These are phyloP conservation scores for Kuschelorhynchus macadamiae DNA, from an alignment of 2,888 invertebrate species.

Conservation along the genomic window DNA sequence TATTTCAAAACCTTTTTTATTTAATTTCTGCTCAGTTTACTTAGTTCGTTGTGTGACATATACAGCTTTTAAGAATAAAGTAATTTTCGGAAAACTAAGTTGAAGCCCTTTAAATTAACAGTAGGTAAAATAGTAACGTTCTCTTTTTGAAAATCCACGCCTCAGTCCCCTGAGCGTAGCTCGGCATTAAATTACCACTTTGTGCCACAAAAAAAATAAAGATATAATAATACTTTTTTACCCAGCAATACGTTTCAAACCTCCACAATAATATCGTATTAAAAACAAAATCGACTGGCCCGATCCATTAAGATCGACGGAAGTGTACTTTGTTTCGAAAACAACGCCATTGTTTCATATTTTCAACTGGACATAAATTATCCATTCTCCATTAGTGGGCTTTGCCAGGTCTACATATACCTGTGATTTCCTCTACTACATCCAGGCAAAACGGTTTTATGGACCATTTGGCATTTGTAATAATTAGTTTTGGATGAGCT, in stretches of 20 bases:
- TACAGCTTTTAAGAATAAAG: too few relatives aligned
- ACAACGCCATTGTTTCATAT: slow-evolving; percentile 28
- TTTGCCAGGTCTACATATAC: slow-evolving; percentile 31
- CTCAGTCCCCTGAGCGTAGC: too few relatives aligned
- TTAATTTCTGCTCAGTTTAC: too few relatives aligned
- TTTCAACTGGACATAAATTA: slow-evolving; percentile 38
- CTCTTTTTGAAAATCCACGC: too few relatives aligned
- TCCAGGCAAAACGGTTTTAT: slow-evolving; percentile 40
- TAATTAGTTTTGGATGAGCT: slow-evolving; percentile 44
- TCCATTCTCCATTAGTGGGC: slow-evolving; percentile 38
- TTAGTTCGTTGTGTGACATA: too few relatives aligned
- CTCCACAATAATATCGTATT: background rate
- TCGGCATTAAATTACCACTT: too few relatives aligned
- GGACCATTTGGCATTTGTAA: slow-evolving; percentile 46
- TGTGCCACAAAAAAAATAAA: too few relatives aligned
- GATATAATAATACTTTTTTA: too few relatives aligned
- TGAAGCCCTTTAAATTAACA: too few relatives aligned
- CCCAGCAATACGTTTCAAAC: background rate
- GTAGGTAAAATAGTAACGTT: too few relatives aligned
- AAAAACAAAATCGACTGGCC: background rate
- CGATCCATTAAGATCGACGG: background rate
- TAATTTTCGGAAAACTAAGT: too few relatives aligned
- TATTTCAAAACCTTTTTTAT: too few relatives aligned
- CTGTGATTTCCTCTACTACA: slow-evolving; percentile 41
- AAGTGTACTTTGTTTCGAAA: slow-evolving; percentile 12